These are phyloP conservation scores for Acanthurus tractus DNA, from an alignment of 2,797 vertebrate genomes.

Conservation along the genomic window DNA sequence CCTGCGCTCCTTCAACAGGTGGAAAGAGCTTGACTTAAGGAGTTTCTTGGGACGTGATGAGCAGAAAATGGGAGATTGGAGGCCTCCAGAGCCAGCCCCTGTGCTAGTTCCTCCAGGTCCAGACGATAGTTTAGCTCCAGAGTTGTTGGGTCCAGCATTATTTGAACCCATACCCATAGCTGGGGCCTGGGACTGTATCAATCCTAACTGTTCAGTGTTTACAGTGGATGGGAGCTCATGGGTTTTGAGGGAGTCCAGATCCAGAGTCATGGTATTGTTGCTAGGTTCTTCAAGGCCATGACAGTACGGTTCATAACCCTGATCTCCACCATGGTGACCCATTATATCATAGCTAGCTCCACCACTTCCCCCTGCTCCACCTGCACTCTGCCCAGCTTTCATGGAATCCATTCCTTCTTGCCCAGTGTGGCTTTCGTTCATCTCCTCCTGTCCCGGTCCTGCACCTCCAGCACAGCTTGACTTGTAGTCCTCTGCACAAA, in stretches of 20 bases:
- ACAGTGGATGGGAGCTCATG: constrained; percentile 94
- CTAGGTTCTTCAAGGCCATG: constrained; percentile 84
- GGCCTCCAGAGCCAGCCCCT: constrained; percentile 82
- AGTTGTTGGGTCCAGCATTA: constrained; percentile 75
- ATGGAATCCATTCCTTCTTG: constrained; percentile 85
- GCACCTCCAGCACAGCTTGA: constrained; percentile 85
- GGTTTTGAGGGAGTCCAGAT: constrained; percentile 91
- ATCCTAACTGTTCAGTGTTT: constrained; percentile 93
- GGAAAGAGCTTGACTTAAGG: constrained; percentile 94
- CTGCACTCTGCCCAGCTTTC: constrained; percentile 80
- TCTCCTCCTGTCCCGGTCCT: constrained; percentile 85
- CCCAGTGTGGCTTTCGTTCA: constrained; percentile 82
- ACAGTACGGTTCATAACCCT: constrained; percentile 87
- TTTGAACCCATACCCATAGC: constrained; percentile 82
- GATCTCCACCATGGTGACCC: constrained; percentile 85
- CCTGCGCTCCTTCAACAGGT: constrained; percentile 91
- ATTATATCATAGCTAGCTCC: constrained; percentile 88
- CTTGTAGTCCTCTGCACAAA: constrained; percentile 93
- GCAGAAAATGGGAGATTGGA: constrained; percentile 93
- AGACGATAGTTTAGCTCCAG: constrained; percentile 79
- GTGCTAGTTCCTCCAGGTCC: constrained; percentile 73
- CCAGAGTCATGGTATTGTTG: constrained; percentile 87
- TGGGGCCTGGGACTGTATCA: constrained; percentile 89
- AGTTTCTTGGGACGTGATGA: constrained; percentile 96
- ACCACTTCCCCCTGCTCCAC: constrained; percentile 72